Conservation (phyloP, 92 coral and sea anemone genomes). For the Parazoanthus atlanticus region DNA sequence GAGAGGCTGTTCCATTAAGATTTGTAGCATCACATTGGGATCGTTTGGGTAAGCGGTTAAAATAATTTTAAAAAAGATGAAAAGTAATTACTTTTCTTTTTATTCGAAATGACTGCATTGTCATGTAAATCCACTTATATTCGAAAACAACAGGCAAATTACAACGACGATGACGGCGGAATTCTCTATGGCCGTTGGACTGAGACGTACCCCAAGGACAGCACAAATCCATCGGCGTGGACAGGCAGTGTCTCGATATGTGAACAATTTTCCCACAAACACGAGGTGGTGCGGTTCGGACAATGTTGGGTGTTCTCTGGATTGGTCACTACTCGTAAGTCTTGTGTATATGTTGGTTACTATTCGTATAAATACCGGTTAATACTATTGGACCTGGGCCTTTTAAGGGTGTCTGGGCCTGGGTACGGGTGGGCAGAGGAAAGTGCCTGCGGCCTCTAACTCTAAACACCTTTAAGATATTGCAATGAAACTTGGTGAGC, state of each 20-base stretch:
- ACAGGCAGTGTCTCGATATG: conserved; percentile 76
- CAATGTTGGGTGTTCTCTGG: conserved; percentile 99
- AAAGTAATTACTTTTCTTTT: no score
- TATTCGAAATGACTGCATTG: no score
- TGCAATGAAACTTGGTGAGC: no score
- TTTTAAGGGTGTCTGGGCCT: no score
- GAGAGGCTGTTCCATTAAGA: no score
- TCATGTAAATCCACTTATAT: no score
- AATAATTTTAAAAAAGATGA: no score
- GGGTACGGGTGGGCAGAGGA: no score
- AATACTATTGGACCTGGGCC: not conserved
- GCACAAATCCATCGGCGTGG: conserved; percentile 80
- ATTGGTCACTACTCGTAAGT: conserved; percentile 81
- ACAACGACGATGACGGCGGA: conserved; percentile 78
- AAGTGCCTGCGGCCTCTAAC: no score
- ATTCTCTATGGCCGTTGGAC: conserved; percentile 88
- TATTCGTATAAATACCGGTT: not conserved
- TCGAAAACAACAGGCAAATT: conserved; percentile 54
- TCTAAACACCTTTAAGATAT: no score
- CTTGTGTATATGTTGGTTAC: not conserved
- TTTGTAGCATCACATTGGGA: no score
- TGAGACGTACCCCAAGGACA: conserved; percentile 69
- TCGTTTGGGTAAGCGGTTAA: no score
- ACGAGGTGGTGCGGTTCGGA: conserved; percentile 70
- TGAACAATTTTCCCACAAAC: conserved; percentile 60